Conservation (phyloP, 2,797 vertebrate genomes). For the Sebastes hopkinsi region DNA sequence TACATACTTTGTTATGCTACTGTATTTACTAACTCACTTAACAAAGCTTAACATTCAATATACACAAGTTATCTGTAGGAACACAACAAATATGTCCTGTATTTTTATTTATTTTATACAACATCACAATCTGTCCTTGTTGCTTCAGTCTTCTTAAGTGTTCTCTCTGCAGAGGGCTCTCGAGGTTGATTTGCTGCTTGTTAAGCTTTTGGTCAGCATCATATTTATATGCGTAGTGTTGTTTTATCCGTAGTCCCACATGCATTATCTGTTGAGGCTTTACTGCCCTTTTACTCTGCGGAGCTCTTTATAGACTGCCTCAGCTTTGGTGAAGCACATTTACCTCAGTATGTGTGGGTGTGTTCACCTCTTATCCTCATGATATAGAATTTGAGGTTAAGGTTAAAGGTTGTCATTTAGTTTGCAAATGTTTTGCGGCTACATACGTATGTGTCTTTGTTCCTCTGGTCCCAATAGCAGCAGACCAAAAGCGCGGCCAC, state of each 20-base stretch:
- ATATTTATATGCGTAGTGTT: slow-evolving; percentile 1
- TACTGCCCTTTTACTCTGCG: neutral
- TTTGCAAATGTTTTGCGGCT: slow-evolving; percentile 46
- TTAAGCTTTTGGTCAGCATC: slow-evolving; percentile 20
- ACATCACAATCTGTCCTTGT: neutral
- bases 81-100: neutral
- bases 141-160: neutral
- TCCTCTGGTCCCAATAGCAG: slow-evolving; percentile 42
- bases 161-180: neutral
- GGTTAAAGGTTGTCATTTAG: slow-evolving; percentile 62
- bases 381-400: slow-evolving; percentile 67
- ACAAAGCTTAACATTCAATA: neutral
- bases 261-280: slow-evolving; percentile 14
- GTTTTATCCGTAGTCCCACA: neutral
- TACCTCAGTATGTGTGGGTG: slow-evolving; percentile 35
- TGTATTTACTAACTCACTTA: neutral
- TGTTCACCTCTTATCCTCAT: slow-evolving; percentile 38
- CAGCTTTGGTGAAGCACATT: slow-evolving; percentile 10
- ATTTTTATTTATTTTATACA: neutral
- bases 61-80: neutral
- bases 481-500: slow-evolving; percentile 44
- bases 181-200: slow-evolving; percentile 17
- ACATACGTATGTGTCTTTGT: slow-evolving; percentile 49
- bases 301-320: neutral
- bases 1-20: neutral